Evolutionary conservation across 2,113 vertebrate genomes (phyloP).

Genomic region (Prinia subflava): DNA sequence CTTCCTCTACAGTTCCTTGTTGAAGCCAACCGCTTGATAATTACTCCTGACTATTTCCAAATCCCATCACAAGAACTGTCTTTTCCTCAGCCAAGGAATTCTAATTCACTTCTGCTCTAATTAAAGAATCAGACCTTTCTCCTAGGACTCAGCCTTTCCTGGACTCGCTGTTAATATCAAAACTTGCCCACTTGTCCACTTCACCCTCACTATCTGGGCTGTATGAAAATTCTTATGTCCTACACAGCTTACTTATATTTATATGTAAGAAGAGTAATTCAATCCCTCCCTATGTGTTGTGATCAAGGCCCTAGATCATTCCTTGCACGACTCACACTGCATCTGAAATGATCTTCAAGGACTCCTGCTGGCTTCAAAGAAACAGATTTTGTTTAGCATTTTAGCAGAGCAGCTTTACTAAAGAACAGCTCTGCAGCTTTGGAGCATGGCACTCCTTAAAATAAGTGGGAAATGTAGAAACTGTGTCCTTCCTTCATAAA

Average conservation of each 20-base stretch:
- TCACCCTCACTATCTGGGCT: background rate
- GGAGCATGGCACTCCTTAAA: slow-evolving; percentile 34
- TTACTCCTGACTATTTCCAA: slow-evolving; percentile 64
- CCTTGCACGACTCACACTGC: slow-evolving; percentile 47
- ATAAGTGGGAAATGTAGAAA: slow-evolving; percentile 52
- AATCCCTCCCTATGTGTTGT: slow-evolving; percentile 21
- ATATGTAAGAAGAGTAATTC: slow-evolving; percentile 15
- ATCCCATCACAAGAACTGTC: slow-evolving; percentile 57
- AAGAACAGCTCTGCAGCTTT: slow-evolving; percentile 61
- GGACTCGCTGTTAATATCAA: background rate
- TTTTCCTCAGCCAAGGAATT: slow-evolving; percentile 53
- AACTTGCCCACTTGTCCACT: background rate
- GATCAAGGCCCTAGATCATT: slow-evolving; percentile 52
- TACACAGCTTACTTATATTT: background rate
- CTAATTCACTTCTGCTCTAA: slow-evolving; percentile 41
- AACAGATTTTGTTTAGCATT: slow-evolving; percentile 69
- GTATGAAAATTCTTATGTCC: background rate
- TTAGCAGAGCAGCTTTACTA: slow-evolving; percentile 65
- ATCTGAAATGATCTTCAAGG: slow-evolving; percentile 62
- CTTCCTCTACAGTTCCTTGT: slow-evolving; percentile 57
- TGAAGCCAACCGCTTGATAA: slow-evolving; percentile 56
- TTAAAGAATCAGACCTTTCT: slow-evolving; percentile 34
- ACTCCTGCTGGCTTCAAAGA: slow-evolving; percentile 65
- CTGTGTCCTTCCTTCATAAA: slow-evolving; percentile 44
- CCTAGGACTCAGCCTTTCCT: background rate